Evolutionary conservation across 2,888 invertebrate species (phyloP).

Genomic region (Yponomeuta plumbellus): DNA sequence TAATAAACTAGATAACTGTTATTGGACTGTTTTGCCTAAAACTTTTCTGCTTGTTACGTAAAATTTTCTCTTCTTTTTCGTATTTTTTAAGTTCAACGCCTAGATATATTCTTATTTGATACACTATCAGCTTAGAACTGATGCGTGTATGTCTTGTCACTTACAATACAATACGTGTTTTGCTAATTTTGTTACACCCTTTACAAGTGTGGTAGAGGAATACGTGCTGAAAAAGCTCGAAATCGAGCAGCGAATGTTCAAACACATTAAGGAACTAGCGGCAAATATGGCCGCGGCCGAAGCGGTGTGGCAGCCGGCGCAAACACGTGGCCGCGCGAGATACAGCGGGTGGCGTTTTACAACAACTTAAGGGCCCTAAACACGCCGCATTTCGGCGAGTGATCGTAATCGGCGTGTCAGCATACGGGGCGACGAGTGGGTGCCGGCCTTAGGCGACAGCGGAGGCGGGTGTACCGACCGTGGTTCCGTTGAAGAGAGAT

Average conservation of each 20-base stretch:
- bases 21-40: too few relatives aligned
- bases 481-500: too few relatives aligned
- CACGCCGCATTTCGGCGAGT: conserved; percentile 25
- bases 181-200: too few relatives aligned
- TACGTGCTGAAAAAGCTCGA: background rate
- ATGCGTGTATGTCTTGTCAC: too few relatives aligned
- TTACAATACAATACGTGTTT: too few relatives aligned
- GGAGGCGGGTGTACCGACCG: too few relatives aligned
- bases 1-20: too few relatives aligned
- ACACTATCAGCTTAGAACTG: too few relatives aligned
- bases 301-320: background rate
- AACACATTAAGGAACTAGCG: background rate
- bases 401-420: conserved; percentile 29
- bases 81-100: too few relatives aligned
- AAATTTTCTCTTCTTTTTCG: too few relatives aligned
- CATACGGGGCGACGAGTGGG: conserved; percentile 16
- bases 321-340: background rate
- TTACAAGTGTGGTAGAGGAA: background rate
- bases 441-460: background rate
- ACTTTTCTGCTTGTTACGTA: too few relatives aligned
- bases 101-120: too few relatives aligned
- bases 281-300: background rate
- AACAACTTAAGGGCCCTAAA: conserved; percentile 12
- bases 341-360: conserved; percentile 1
- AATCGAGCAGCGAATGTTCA: background rate